phyloP scores from a whole-genome alignment of 2,113 vertebrate genomes.

The Hemichromis elongatus region DNA sequence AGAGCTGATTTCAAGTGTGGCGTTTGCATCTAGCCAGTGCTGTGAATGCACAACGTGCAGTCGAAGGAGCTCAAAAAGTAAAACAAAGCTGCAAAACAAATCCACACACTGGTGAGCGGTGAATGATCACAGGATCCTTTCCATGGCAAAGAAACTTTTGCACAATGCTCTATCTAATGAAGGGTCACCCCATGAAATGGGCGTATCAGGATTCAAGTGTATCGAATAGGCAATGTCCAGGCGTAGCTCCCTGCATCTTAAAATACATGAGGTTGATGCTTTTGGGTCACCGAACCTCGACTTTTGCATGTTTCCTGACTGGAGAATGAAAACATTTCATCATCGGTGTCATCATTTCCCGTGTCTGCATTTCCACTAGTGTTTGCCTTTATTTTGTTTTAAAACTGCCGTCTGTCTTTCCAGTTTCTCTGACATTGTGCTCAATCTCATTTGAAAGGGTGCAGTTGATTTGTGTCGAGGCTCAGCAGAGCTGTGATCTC shows the following conservation, averaged over 20 bases:
- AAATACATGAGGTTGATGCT: neutral
- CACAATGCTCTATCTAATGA: neutral
- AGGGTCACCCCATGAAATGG: neutral
- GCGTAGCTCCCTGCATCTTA: too few species aligned
- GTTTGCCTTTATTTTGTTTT: neutral
- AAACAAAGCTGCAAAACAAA: neutral
- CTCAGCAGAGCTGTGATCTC: neutral
- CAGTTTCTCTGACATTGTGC: neutral
- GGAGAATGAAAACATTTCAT: neutral
- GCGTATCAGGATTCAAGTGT: neutral
- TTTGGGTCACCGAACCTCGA: neutral
- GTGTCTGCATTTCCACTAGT: neutral
- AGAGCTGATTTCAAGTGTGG: rapidly evolving
- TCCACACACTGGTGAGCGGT: neutral
- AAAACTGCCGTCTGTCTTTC: rapidly evolving
- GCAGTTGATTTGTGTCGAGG: neutral
- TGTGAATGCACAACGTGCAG: too few species aligned
- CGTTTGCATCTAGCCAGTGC: neutral
- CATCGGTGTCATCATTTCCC: neutral
- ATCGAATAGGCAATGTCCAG: too few species aligned
- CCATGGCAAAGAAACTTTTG: neutral
- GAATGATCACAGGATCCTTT: neutral
- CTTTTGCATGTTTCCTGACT: neutral
- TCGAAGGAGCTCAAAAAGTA: too few species aligned
- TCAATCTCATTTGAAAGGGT: rapidly evolving